Percentiles rank a stretch among this genome's conserved stretches.
Conservation (phyloP, 2,888 invertebrate species). For the Malthinus flaveolus region DNA sequence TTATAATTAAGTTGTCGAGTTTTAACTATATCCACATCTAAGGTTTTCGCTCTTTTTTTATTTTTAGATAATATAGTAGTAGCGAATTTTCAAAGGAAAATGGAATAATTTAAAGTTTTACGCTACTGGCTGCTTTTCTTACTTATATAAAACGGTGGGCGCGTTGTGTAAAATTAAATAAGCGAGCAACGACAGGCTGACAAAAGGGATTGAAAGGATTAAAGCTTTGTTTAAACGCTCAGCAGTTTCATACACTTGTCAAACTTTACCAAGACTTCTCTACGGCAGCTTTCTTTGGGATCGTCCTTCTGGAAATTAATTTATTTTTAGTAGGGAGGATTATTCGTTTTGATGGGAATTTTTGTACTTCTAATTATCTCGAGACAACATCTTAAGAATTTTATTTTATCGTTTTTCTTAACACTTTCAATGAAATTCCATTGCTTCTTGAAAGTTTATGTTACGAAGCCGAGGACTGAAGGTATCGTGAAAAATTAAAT, state of each 20-base stretch:
- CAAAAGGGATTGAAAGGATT: slow-evolving; percentile 40
- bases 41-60: background rate
- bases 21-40: background rate
- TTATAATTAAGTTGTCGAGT: slow-evolving; percentile 3
- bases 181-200: slow-evolving; percentile 37
- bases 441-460: no score
- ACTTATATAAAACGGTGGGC: slow-evolving; percentile 18
- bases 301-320: slow-evolving; percentile 25
- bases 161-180: slow-evolving; percentile 34
- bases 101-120: slow-evolving; percentile 28
- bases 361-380: slow-evolving; percentile 8
- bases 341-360: slow-evolving; percentile 17
- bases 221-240: slow-evolving; percentile 41
- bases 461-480: no score
- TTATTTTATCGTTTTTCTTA: no score
- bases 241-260: slow-evolving; percentile 40
- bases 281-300: slow-evolving; percentile 22
- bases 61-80: slow-evolving; percentile 15
- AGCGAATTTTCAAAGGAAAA: slow-evolving; percentile 20
- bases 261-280: slow-evolving; percentile 35
- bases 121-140: slow-evolving; percentile 12
- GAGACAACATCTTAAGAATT: slow-evolving; percentile 1
- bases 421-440: no score
- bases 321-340: slow-evolving; percentile 16
- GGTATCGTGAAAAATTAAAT: no score